Evolutionary conservation across 2,113 vertebrate species (phyloP).

Genomic region (Perca flavescens): DNA sequence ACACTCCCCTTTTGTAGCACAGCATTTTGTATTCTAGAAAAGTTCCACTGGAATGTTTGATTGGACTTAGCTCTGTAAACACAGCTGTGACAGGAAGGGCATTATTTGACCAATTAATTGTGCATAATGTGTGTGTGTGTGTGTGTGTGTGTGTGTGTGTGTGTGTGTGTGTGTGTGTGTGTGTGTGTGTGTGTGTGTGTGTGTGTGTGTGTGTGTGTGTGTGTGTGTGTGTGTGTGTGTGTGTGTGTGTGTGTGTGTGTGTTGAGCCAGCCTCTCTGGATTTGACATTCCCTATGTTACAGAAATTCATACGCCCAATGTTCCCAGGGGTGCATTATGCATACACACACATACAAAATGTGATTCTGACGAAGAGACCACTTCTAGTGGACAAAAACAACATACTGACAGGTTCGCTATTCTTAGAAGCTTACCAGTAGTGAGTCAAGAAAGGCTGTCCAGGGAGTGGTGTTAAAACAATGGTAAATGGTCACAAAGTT

Average conservation of each 20-base stretch:
- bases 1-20: background rate
- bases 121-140: background rate
- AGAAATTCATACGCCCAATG: slow-evolving; percentile 1
- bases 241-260: too few species aligned
- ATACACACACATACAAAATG: background rate
- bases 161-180: too few species aligned
- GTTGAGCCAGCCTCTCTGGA: background rate
- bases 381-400: background rate
- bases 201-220: too few species aligned
- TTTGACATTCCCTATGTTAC: slow-evolving; percentile 19
- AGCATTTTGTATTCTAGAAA: background rate
- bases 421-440: background rate
- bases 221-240: too few species aligned
- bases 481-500: background rate
- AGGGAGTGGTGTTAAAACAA: background rate
- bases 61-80: background rate
- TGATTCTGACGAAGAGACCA: background rate
- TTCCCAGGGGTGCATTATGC: background rate
- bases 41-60: background rate
- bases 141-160: background rate
- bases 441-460: background rate
- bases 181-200: background rate
- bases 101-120: background rate
- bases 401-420: background rate
- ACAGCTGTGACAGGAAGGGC: background rate